Percentiles rank a stretch among this genome's conserved stretches.
Evolutionary conservation across 2,113 vertebrate genomes (phyloP).

Genomic region (Panthera uncia): DNA sequence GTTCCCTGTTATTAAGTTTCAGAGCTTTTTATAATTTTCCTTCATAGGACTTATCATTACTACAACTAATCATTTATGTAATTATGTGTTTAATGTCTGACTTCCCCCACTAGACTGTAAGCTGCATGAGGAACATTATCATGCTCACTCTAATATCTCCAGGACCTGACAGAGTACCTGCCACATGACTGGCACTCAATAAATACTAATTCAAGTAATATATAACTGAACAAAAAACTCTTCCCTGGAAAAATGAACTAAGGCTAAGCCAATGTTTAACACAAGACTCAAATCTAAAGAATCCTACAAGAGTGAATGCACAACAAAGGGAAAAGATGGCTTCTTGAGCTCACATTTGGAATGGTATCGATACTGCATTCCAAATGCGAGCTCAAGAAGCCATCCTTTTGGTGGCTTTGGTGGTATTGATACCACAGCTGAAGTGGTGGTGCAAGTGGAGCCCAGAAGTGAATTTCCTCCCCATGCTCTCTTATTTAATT

Average conservation of each 20-base stretch:
- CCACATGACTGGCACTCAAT: not conserved
- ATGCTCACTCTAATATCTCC: not conserved
- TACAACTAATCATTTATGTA: not conserved
- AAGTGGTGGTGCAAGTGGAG: not conserved
- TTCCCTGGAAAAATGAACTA: not conserved
- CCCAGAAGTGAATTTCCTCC: not conserved
- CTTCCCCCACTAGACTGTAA: not conserved
- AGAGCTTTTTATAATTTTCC: not conserved
- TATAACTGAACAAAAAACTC: not conserved
- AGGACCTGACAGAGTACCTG: not conserved
- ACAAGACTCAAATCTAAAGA: not conserved
- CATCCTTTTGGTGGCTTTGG: not conserved
- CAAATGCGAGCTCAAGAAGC: too few species aligned
- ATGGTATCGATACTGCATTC: not conserved
- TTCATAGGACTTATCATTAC: not conserved
- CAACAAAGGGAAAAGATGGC: not conserved
- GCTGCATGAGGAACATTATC: not conserved
- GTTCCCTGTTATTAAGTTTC: not conserved
- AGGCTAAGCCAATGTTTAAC: not conserved
- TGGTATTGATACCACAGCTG: not conserved
- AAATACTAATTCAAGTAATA: not conserved
- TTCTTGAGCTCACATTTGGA: not conserved
- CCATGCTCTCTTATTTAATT: not conserved
- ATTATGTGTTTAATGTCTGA: not conserved
- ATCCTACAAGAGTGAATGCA: not conserved